These are phyloP conservation scores for Pithys albifrons DNA, from an alignment of 2,113 vertebrate genomes.

Conservation along the genomic window DNA sequence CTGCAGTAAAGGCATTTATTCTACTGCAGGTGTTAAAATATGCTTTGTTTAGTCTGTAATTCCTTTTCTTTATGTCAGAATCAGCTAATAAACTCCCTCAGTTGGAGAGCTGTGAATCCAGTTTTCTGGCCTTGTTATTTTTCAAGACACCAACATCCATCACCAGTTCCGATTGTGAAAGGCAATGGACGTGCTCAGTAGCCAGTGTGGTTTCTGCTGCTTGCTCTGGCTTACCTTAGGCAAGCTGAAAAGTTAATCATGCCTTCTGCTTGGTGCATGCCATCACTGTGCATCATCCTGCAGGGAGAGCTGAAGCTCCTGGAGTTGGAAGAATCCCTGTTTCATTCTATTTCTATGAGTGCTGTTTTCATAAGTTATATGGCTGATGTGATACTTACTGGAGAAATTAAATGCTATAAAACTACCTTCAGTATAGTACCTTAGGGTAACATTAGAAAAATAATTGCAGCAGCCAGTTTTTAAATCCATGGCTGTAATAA, in stretches of 20 bases:
- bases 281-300: background rate
- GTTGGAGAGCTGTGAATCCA: background rate
- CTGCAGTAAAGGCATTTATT: background rate
- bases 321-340: background rate
- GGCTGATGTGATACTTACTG: background rate
- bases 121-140: conserved; percentile 21
- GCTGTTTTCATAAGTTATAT: background rate
- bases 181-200: background rate
- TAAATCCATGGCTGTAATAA: conserved; percentile 15
- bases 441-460: conserved; percentile 1
- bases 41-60: background rate
- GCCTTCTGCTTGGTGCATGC: background rate
- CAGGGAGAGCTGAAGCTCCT: background rate
- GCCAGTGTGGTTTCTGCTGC: background rate
- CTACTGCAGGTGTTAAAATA: background rate
- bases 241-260: conserved; percentile 32
- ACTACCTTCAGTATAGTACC: background rate
- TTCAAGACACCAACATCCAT: conserved; percentile 1
- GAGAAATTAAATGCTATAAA: conserved; percentile 11
- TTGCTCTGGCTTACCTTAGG: background rate
- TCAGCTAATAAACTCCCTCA: conserved; percentile 1
- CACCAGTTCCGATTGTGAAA: background rate
- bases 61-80: background rate
- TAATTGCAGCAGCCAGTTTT: background rate
- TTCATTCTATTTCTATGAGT: background rate